Conservation (phyloP, 2,113 vertebrate genomes). For the Channa argus region DNA sequence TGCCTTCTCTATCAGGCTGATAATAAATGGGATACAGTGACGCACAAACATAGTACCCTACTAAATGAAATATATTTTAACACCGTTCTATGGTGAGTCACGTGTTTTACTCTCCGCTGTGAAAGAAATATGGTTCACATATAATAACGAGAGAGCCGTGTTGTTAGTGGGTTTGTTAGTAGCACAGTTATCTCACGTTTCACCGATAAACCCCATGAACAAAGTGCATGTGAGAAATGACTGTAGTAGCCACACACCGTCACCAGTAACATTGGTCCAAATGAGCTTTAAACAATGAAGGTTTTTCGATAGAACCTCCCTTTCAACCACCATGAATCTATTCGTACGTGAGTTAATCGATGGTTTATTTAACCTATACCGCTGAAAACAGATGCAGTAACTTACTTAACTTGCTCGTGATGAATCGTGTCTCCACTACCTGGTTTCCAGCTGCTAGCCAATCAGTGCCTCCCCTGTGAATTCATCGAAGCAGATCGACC, state of each 20-base stretch:
- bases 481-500: conserved; percentile 3
- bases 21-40: conserved; percentile 2
- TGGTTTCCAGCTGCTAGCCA: conserved; percentile 47
- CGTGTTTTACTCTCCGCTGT: not conserved
- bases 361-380: conserved; percentile 26
- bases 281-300: too few relatives aligned
- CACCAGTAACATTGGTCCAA: not conserved
- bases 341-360: too few relatives aligned
- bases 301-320: not conserved
- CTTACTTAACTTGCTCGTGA: not conserved
- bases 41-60: not conserved
- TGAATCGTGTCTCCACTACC: conserved; percentile 12
- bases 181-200: not conserved
- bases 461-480: conserved; percentile 30
- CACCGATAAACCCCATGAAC: not conserved
- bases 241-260: too few relatives aligned
- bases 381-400: not conserved
- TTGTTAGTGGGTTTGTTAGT: not conserved
- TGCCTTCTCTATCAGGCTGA: not conserved
- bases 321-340: not conserved
- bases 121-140: not conserved
- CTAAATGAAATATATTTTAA: conserved; percentile 2
- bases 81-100: not conserved
- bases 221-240: conserved; percentile 10
- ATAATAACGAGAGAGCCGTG: not conserved